Conservation (phyloP, 2,113 vertebrate species). For the Petrocephalus microphthalmus region DNA sequence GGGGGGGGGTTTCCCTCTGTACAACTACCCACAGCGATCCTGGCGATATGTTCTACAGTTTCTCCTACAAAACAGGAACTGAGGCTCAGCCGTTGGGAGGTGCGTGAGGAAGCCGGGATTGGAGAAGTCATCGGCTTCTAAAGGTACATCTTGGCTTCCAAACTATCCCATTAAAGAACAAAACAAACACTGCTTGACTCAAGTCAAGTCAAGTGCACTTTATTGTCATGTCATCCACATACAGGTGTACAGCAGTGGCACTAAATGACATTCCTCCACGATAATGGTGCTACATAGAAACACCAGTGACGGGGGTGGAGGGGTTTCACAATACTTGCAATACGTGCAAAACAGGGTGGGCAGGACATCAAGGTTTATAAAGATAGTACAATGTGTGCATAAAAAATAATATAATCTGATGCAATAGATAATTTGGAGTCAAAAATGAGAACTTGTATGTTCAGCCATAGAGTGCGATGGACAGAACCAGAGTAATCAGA, state of each 20-base stretch:
- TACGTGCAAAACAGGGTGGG: background rate
- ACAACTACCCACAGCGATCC: background rate
- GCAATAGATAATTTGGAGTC: background rate
- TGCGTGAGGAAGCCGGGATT: background rate
- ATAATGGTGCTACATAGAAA: background rate
- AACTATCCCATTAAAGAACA: background rate
- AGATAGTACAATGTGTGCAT: background rate
- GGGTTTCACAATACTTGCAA: background rate
- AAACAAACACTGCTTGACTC: background rate
- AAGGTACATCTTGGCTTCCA: background rate
- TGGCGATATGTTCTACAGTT: background rate
- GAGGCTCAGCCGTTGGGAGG: background rate
- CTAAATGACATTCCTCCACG: background rate
- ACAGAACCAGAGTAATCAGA: background rate
- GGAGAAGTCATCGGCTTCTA: slow-evolving; percentile 6
- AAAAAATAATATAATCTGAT: background rate
- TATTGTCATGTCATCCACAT: background rate
- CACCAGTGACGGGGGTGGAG: background rate
- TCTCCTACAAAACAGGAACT: slow-evolving; percentile 12
- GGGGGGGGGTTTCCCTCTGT: background rate
- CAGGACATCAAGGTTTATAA: background rate
- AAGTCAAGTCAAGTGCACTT: background rate
- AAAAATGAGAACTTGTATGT: background rate
- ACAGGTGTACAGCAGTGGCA: background rate
- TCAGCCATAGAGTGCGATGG: background rate